A percentile compares a stretch with the other conserved stretches of the same genome.
These are phyloP conservation scores for Listrodromus nycthemerus DNA, from an alignment of 2,888 invertebrate species.

Conservation along the genomic window DNA sequence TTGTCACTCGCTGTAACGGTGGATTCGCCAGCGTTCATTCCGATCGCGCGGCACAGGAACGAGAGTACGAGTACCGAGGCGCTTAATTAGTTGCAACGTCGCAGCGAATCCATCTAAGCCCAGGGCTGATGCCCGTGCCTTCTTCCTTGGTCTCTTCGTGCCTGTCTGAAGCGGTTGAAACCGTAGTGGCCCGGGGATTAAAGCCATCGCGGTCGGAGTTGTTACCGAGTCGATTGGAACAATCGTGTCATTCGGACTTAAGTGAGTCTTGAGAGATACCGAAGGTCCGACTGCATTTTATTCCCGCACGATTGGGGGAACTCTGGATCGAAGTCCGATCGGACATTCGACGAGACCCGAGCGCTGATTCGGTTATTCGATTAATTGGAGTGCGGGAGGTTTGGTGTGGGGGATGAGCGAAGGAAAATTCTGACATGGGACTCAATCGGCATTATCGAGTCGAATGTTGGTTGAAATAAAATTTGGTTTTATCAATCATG, in stretches of 20 bases:
- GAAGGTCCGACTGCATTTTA: background rate
- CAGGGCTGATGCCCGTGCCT: slow-evolving; percentile 23
- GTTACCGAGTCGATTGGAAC: slow-evolving; percentile 41
- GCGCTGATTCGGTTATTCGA: background rate
- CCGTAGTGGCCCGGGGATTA: slow-evolving; percentile 36
- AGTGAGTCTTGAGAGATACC: background rate
- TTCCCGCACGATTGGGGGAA: background rate
- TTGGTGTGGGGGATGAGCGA: background rate
- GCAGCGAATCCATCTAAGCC: slow-evolving; percentile 53
- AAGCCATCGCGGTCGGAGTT: slow-evolving; percentile 31
- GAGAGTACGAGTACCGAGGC: slow-evolving; percentile 40
- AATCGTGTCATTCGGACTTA: slow-evolving; percentile 4
- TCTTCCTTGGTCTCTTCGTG: slow-evolving; percentile 4
- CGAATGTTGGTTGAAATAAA: too few species aligned
- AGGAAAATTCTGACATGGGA: too few species aligned
- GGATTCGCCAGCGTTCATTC: slow-evolving; percentile 23
- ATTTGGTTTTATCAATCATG: too few species aligned
- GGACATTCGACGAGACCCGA: background rate
- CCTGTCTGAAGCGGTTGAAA: slow-evolving; percentile 10
- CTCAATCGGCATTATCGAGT: too few species aligned
- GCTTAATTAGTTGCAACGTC: slow-evolving; percentile 61
- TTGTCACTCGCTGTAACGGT: slow-evolving; percentile 50
- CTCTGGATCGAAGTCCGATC: background rate
- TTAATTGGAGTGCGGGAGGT: background rate
- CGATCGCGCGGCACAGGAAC: slow-evolving; percentile 2